Base-by-base conservation (phyloP, 1,140 invertebrate genomes). In the Anastatus disparis region DNA sequence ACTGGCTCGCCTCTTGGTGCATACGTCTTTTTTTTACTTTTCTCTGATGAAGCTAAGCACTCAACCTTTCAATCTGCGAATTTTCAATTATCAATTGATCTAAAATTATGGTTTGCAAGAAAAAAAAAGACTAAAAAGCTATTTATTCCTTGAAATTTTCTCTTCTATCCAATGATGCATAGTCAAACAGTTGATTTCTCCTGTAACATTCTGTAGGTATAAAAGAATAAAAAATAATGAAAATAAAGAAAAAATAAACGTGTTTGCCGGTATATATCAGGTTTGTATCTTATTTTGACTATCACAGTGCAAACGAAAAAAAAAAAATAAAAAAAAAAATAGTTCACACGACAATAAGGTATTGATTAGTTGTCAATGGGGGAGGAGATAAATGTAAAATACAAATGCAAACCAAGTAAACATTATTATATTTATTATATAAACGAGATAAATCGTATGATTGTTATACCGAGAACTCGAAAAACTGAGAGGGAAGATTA, bases 311-410 rank as follows among this genome's bases (percentile, higher is more conserved):
- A 53, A 73, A 64, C 42, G 27, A 75, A 68, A 70, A 74, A 73
- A 22, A 22, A 24, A 24, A 68, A 72, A 70, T 74, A 76, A 77
- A 76, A 72, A 79, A 79, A 77, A 75, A 74, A 79, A 81, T 81
- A 82, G 84, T 85, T 86, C 79, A 83, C 83, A 84, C 84, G 84
- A 86, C 84, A 86, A 86, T 86, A 86, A 86, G 79, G 80, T 85
- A 85, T 85, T 76, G 82, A 85, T 85, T 86, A 86, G 81, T 84
- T 82, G 81, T 79, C 74, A 35, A 10, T 6, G 77, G 74, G 78
- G 81, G 76, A 77, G 78, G 75, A 78, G 73, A 79, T 77, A 77
- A 81, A 83, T 86, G 82, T 86, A 85, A 84, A 81, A 83, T 85
- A 85, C 78, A 81, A 86, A 79, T 83, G 81, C 79, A 83, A 84